Evolutionary conservation across 2,113 vertebrate species (phyloP), one percentile per base, ranked within the genome.

Genomic region (Trogon surrucura): DNA sequence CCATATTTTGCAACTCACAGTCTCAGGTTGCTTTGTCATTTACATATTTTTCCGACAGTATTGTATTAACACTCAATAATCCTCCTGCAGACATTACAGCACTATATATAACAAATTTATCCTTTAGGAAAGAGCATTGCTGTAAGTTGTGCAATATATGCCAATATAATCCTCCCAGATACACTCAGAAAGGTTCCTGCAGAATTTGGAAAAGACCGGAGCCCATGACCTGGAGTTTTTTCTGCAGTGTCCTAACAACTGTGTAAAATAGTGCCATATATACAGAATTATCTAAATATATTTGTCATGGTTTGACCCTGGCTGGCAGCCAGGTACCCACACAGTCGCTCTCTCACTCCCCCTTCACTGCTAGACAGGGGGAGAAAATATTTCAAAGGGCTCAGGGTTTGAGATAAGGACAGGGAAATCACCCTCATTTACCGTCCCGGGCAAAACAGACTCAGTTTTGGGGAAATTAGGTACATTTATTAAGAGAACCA

Each of bases 21-120:
- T 26, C 47, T 70, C 74, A 78, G 53, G 41, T 25, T 92, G 12
- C 81, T 89, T 36, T 25, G 62, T 47, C 12, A 71, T 53, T 75
- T 83, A 91, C 89, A 9, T 65, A 15, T 48, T 88, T 67, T 66
- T 69, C n/a, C 80, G 91, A 64, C 18, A 64, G 71, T 67, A 86
- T 91, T 82, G 92, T 86, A 90, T 88, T 77, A 95, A 69, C 69
- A 90, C 30, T 58, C 50, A 73, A 27, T 92, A 95, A 96, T 94
- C 92, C 72, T 89, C 41, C 27, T 5, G 50, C 86, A 94, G 91
- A 92, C 54, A n/a, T 69, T 81, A 44, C 56, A 88, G 57, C 79
- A 77, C 64, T 53, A 94, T 79, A 88, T 96, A 91, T 70, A 88
- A 73, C n/a, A 81, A 71, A 84, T 85, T 89, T 89, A 51, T 93